Evolutionary conservation across 2,797 vertebrate species (phyloP), one percentile per base, ranked within the genome.

Genomic region (Hemitrygon akajei): DNA sequence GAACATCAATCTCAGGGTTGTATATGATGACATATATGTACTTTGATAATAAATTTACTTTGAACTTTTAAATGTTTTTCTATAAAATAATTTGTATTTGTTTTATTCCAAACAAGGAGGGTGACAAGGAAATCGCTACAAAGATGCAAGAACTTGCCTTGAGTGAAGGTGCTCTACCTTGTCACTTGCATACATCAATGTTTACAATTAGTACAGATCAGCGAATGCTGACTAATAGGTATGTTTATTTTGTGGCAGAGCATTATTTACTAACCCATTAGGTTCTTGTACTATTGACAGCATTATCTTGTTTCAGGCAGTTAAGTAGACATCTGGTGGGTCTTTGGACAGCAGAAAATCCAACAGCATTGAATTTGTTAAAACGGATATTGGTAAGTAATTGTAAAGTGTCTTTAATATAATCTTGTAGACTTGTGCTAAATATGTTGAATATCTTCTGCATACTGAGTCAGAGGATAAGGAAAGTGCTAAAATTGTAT

Each of bases 181-280:
- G 98, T 95, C 99, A 99, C 95, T 97, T 99, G 94, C 98, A 99
- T 95, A 98, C 98, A 25, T 98, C 99, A 94, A 97, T 99, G 97
- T 99, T 99, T 97, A 99, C 98, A 95, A 96, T 99, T 96, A 99
- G 99, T 95, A 12, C 97, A 94, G 99, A 99, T 97, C 99, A 99
- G 96, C 98, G 99, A 96, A 99, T 99, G 98, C 98, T 99, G 80
- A 99, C 99, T 91, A 98, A 99, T 97, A 99, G 99, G 99, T 99
- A 95, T 30, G 37, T 76, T 56, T 7, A 9, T n/a, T 30, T 75
- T 92, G 47, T 56, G 47, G 9, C 22, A 7, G 25, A 16, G 25
- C 25, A 40, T 92, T 40, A 18, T 1, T 76, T 75, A 2, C 71
- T 75, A 76, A 7, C 14, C 89, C 20, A 22, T 12, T 5, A 14